Percentiles rank a stretch among this genome's conserved stretches.
These are phyloP conservation scores for Calyptomena viridis DNA, from an alignment of 2,113 vertebrate genomes.

Conservation along the genomic window DNA sequence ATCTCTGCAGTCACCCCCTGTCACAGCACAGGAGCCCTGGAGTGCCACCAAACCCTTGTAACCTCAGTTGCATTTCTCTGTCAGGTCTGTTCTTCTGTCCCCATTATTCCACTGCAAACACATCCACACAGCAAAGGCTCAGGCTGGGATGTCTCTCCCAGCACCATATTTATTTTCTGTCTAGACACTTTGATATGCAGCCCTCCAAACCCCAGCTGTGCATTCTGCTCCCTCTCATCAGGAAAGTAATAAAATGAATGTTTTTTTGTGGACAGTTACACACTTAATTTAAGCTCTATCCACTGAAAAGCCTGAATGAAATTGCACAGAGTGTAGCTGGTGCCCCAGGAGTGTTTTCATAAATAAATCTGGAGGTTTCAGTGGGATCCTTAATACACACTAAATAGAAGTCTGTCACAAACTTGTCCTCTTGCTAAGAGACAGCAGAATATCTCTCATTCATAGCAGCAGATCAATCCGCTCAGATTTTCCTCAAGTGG, in stretches of 20 bases:
- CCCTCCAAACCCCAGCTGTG: not conserved
- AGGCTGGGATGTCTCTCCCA: not conserved
- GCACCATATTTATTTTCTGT: not conserved
- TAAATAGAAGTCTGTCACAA: slow-evolving; percentile 22
- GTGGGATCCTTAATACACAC: slow-evolving; percentile 28
- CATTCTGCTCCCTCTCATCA: not conserved
- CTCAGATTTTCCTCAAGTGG: slow-evolving; percentile 20
- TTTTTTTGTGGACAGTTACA: not conserved
- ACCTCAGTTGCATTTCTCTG: not conserved
- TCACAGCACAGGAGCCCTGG: not conserved
- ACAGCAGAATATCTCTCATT: not conserved
- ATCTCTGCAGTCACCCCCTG: not conserved
- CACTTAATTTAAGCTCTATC: slow-evolving; percentile 5
- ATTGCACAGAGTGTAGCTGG: not conserved
- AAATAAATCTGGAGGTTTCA: slow-evolving; percentile 41
- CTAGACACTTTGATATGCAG: slow-evolving; percentile 27
- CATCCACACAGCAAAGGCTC: not conserved
- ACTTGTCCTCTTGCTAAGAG: not conserved
- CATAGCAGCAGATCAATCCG: slow-evolving; percentile 8
- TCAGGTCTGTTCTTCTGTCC: not conserved
- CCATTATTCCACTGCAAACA: not conserved
- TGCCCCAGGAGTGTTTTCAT: slow-evolving; percentile 24
- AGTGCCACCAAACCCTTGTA: not conserved
- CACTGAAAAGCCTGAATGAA: slow-evolving; percentile 25
- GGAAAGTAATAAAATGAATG: not conserved